Evolutionary conservation across 1,140 invertebrate genomes (phyloP), one percentile per base, ranked within the genome.

Genomic region (Bathynomus jamesi): DNA sequence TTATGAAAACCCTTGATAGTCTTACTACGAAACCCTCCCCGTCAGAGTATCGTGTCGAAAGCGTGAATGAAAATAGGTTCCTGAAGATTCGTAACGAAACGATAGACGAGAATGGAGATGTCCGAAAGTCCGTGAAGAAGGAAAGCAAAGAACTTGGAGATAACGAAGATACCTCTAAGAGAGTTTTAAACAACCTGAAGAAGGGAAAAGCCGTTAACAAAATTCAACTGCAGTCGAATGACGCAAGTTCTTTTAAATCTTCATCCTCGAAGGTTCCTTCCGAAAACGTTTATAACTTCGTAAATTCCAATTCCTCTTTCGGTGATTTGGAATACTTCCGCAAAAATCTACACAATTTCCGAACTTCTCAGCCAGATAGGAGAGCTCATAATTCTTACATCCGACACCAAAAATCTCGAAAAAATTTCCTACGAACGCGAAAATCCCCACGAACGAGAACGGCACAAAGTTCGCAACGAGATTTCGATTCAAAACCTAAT

Each of bases 391-490:
- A 71, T 53, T 46, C 75, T 24, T 69, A 62, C 61, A 76, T 76
- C 28, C 32, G 75, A 3, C 75, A 76, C 28, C 71, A 71, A 2
- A 76, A 76, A 32, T 73, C 71, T 2, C 63, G 75, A 27, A 68
- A 66, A 53, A 68, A 70, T 28, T 76, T 76, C 67, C 69, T 76
- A n/a, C 30, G 75, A 8, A 73, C 75, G 5, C 67, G 75, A 60
- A 76, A 76, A 28, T 71, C 75, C 4, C 69, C 75, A 5, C 71
- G 67, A 28, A 72, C 68, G 66, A 46, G 70, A 32, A 60, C 65
- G 11, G 31, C 67, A 28, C 63, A 67, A 28, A n/a, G 65, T 32
- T 27, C 27, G 4, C 10, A 24, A 27, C n/a, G 25, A 13, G 28
- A 28, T 53, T 13, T 62, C 21, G 10, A 67, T 63, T 30, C 62